These are phyloP conservation scores for Pseudorhombus dupliciocellatus DNA, from an alignment of 2,113 vertebrate genomes.

Conservation along the genomic window DNA sequence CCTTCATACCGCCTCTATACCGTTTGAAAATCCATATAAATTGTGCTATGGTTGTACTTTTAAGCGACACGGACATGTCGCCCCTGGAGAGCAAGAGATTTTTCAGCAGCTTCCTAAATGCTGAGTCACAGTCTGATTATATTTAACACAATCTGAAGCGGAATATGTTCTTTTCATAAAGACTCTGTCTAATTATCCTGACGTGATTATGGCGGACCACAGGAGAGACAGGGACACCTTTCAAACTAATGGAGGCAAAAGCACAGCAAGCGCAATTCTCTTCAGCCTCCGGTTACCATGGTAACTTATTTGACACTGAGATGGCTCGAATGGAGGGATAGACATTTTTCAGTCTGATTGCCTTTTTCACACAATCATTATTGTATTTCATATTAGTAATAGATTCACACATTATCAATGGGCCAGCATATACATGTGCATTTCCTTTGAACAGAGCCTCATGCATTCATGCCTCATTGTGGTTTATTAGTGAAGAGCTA, in stretches of 20 bases:
- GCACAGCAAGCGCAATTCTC: conserved; percentile 62
- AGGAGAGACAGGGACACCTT: conserved; percentile 52
- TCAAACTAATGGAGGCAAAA: conserved; percentile 40
- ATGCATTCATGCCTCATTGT: conserved; percentile 35
- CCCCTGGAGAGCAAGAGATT: not conserved
- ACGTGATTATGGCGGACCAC: conserved; percentile 31
- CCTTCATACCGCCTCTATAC: not conserved
- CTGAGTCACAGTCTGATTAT: conserved; percentile 3
- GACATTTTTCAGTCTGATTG: conserved; percentile 53
- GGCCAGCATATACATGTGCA: not conserved
- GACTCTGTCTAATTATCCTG: conserved; percentile 5
- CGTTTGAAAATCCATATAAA: not conserved
- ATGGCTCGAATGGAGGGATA: conserved; percentile 43
- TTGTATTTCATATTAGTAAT: not conserved
- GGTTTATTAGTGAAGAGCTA: conserved; percentile 23
- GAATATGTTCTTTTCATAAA: not conserved
- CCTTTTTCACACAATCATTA: conserved; percentile 24
- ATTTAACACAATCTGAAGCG: not conserved
- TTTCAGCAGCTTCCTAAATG: too few species aligned
- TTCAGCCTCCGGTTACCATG: conserved; percentile 75
- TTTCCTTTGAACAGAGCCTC: conserved; percentile 1
- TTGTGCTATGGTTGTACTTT: not conserved
- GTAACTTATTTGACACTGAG: conserved; percentile 70
- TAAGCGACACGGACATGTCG: not conserved
- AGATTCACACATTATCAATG: not conserved